Evolutionary conservation across 2,113 vertebrate genomes (phyloP).

Genomic region (Ancistrus triradiatus): DNA sequence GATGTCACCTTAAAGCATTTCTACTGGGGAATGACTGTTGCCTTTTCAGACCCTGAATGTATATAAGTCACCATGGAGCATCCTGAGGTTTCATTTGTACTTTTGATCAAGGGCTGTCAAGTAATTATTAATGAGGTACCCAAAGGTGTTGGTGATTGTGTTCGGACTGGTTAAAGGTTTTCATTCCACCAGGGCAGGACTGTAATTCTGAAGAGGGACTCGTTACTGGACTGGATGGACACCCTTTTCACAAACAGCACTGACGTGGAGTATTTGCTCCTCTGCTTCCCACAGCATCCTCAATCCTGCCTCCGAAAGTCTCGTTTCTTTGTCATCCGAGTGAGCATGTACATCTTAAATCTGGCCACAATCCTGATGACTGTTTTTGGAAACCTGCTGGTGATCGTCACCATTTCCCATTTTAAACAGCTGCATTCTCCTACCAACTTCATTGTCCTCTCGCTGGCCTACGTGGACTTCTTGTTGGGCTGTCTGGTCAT

Average conservation of each 20-base stretch:
- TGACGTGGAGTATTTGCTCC: constrained; percentile 15
- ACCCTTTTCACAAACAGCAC: constrained; percentile 27
- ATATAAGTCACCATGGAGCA: constrained; percentile 8
- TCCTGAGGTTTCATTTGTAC: background rate
- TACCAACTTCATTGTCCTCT: background rate
- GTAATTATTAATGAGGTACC: no score
- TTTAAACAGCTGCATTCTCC: constrained; percentile 51
- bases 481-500: constrained; percentile 55
- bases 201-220: background rate
- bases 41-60: background rate
- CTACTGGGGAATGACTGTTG: background rate
- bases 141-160: no score
- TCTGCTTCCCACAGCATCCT: constrained; percentile 28
- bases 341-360: constrained; percentile 50
- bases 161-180: no score
- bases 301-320: background rate
- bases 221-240: constrained; percentile 3
- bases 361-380: constrained; percentile 55
- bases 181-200: no score
- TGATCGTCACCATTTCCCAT: constrained; percentile 49
- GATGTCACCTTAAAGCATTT: constrained; percentile 5
- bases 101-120: no score
- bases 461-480: background rate
- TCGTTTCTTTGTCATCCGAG: background rate
- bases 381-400: constrained; percentile 47